Evolutionary conservation across 2,797 vertebrate species (phyloP).

Genomic region (Enteromius thamalakanensis): DNA sequence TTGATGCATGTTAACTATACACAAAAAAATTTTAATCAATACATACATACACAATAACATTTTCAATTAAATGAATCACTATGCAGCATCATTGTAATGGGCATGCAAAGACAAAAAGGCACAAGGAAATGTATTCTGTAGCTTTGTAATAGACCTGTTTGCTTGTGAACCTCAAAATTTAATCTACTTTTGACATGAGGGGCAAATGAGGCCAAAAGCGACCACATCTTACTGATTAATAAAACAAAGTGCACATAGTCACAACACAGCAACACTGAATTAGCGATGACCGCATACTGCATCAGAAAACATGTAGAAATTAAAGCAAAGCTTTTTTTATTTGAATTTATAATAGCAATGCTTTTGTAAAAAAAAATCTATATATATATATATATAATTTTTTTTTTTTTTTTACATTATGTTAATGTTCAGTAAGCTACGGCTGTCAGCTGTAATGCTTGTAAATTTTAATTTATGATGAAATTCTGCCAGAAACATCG

Average conservation of each 20-base stretch:
- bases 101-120: neutral
- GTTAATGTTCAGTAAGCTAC: neutral
- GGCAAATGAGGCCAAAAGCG: neutral
- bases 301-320: neutral
- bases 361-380: neutral
- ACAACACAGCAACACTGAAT: neutral
- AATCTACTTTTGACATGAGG: neutral
- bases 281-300: neutral
- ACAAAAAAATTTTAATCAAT: neutral
- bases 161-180: neutral
- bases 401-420: neutral
- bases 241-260: neutral
- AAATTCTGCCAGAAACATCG: neutral
- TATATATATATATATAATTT: too few species aligned
- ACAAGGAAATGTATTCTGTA: neutral
- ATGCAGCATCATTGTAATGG: neutral
- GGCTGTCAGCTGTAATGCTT: neutral
- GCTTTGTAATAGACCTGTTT: neutral
- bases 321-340: neutral
- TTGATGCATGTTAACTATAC: neutral
- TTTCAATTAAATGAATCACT: slow-evolving; percentile 55
- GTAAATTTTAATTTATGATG: neutral
- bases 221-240: slow-evolving; percentile 9
- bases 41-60: neutral
- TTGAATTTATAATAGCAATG: neutral